Base-by-base conservation (phyloP, 2,113 vertebrate species). In the Rhynchomys soricoides region DNA sequence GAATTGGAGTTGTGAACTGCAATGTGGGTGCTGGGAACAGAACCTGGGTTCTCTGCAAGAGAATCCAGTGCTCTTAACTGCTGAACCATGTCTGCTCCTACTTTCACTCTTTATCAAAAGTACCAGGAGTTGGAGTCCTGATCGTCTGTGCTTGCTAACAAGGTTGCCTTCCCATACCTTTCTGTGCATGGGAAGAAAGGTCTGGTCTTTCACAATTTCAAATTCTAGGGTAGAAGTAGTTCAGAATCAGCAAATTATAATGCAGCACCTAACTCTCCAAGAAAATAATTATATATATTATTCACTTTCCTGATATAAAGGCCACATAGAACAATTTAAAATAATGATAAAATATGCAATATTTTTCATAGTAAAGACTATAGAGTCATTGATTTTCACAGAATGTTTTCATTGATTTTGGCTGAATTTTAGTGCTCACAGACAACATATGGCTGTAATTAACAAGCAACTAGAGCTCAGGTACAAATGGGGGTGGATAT, bases 371-470 rank as follows among this genome's bases (percentile, higher is more conserved):
- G 31, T 45, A 74, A 91, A 93, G 75, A 92, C 24, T 43, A 52
- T 34, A 48, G 57, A 50, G 5, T 43, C 59, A 50, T 81, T 62
- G n/a, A 91, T 95, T 94, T 94, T 89, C 15, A 86, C 15, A 90
- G 57, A 94, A 90, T 74, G 15, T 70, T 90, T 92, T 91, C 57
- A 89, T 52, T 74, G 70, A 88, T 90, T 90, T 95, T 96, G 87
- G 45, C 21, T 15, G 16, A 91, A 86, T 66, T 94, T 90, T 43
- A 73, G 48, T 93, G 31, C 24, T 75, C 45, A 73, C 34, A 52
- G 70, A 82, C 5, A 73, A 93, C 37, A 66, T 86, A 73, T 91
- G 77, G 50, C 75, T 77, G 37, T 31, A 75, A 78, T 34, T 92
- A 66, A 90, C 70, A 85, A 79, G 73, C 48, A 95, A 50, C n/a